Evolutionary conservation across 2,888 invertebrate genomes (phyloP).

Genomic region (Thereva unica): DNA sequence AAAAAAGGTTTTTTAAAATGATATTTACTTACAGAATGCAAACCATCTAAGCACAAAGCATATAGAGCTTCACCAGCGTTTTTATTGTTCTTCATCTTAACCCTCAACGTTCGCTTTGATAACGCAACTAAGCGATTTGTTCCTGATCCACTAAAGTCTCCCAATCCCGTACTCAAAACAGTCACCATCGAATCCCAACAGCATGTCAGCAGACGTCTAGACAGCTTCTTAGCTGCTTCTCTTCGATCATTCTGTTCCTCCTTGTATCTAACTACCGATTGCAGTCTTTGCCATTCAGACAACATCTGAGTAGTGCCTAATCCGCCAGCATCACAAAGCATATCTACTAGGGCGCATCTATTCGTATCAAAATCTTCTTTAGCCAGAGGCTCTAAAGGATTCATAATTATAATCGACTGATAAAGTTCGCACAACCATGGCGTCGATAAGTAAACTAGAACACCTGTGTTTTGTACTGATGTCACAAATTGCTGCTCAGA

Average conservation of each 20-base stretch:
- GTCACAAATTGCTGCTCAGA: constrained; percentile 90
- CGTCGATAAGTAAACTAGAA: constrained; percentile 88
- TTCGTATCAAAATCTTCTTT: constrained; percentile 51
- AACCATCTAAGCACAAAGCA: constrained; percentile 82
- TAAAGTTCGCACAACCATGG: constrained; percentile 93
- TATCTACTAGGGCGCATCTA: constrained; percentile 57
- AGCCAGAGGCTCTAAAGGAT: constrained; percentile 53
- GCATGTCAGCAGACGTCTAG: constrained; percentile 78
- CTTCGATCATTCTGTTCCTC: constrained; percentile 71
- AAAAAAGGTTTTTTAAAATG: neutral
- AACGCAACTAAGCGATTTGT: constrained; percentile 65
- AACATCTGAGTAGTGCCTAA: constrained; percentile 81
- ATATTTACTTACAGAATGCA: constrained; percentile 70
- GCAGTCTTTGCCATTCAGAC: constrained; percentile 84
- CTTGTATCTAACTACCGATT: constrained; percentile 71
- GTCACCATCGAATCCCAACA: constrained; percentile 92
- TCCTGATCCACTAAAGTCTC: constrained; percentile 59
- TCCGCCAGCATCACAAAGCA: constrained; percentile 77
- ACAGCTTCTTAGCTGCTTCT: constrained; percentile 78
- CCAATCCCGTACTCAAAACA: constrained; percentile 79
- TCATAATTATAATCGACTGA: constrained; percentile 76
- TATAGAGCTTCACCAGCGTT: constrained; percentile 75
- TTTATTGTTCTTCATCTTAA: constrained; percentile 59
- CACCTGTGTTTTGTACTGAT: constrained; percentile 89
- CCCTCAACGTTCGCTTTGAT: constrained; percentile 59